These are phyloP conservation scores for Rhagium mordax DNA, from an alignment of 2,888 invertebrate genomes.

Conservation along the genomic window DNA sequence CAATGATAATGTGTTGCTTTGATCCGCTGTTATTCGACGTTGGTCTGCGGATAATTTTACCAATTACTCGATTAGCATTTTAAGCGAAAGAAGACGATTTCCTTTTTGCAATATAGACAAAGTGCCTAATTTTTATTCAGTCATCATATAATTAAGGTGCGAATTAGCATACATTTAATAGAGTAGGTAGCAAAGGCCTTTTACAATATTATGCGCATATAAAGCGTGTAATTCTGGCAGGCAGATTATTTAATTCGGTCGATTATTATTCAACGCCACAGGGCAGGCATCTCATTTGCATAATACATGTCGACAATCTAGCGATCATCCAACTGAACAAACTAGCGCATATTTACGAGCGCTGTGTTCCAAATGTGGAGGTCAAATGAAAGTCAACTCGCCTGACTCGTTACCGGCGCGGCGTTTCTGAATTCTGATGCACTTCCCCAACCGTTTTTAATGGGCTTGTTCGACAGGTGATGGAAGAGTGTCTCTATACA, in stretches of 20 bases:
- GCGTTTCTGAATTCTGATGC: background rate
- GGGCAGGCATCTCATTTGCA: slow-evolving; percentile 27
- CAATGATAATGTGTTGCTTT: too few relatives aligned
- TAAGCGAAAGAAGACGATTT: too few relatives aligned
- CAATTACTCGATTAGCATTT: too few relatives aligned
- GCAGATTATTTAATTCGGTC: slow-evolving; percentile 41
- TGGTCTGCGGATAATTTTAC: too few relatives aligned
- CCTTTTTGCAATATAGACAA: too few relatives aligned
- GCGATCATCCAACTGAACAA: slow-evolving; percentile 29
- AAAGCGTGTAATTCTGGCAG: slow-evolving; percentile 38
- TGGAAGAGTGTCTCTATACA: background rate
- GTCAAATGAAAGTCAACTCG: slow-evolving; percentile 23
- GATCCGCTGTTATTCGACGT: too few relatives aligned
- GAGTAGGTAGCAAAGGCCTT: slow-evolving; percentile 36
- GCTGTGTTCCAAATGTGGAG: slow-evolving; percentile 7
- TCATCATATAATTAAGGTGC: background rate
- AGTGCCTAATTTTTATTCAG: background rate
- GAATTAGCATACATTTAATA: slow-evolving; percentile 36
- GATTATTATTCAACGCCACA: slow-evolving; percentile 42
- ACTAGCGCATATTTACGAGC: slow-evolving; percentile 1
- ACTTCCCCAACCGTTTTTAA: background rate
- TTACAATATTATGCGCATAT: slow-evolving; percentile 38
- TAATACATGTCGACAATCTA: slow-evolving; percentile 35
- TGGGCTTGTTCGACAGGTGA: background rate
- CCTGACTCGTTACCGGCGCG: background rate